Base-by-base conservation (phyloP, 2,113 vertebrate genomes). In the Etheostoma spectabile region DNA sequence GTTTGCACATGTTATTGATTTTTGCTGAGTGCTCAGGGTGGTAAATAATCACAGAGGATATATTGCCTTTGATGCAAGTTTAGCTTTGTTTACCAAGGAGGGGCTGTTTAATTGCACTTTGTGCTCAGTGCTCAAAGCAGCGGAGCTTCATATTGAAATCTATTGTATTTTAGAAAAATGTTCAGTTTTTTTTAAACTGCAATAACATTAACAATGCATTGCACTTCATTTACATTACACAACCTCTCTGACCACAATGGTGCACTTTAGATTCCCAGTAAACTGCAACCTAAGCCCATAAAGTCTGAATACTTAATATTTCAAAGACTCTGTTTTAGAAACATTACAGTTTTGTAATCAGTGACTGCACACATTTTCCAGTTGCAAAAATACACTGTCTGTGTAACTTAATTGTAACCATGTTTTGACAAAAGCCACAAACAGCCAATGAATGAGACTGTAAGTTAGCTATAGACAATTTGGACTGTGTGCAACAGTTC, bases 1-100 rank as follows among this genome's bases (percentile, higher is more conserved):
- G 87, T 94, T 93, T 94, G 92, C 88, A 79, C 84, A 67, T 91
- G 87, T 94, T 93, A 94, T 94, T 91, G 93, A 93, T 93, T 94
- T 88, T 83, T 81, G 27, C 90, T 78, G 85, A 91, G 84, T 79
- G 86, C 88, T 90, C 59, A 70, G 73, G 74, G 89, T 83, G 83
- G 84, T 89, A 93, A 94, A 95, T 94, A 93, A 93, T 91, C 89
- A 83, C 66, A 77, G 89, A 83, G 51, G 78, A 94, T 92, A 86
- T 89, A 89, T 91, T 89, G 82, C 90, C 60, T 86, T 46, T 8
- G 14, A 79, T 76, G 89, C 88, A 91, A 89, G 70, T 87, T 92
- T 79, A 71, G 89, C 86, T 91, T 88, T 93, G 92, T 94, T 94
- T 94, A 91, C 73, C 56, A 52, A 87, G 66, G 68, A 70, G 72